A percentile compares a stretch with the other conserved stretches of the same genome.
These are phyloP conservation scores for Notothenia coriiceps DNA, from an alignment of 2,113 vertebrate species.

Conservation along the genomic window DNA sequence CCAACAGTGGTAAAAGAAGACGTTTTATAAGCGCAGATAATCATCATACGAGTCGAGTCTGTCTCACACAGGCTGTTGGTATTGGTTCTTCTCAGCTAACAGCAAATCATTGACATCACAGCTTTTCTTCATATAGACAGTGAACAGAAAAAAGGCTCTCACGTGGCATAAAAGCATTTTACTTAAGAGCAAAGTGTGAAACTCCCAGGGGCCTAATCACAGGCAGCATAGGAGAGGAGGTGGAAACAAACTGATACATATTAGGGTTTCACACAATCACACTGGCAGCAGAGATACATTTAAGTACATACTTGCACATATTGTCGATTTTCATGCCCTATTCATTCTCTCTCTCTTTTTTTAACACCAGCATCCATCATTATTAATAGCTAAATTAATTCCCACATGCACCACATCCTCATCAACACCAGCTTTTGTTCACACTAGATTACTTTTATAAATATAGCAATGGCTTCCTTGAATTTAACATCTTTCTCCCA, in stretches of 20 bases:
- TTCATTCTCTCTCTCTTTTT: neutral
- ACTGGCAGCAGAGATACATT: neutral
- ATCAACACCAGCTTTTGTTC: slow-evolving; percentile 65
- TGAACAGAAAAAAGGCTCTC: slow-evolving; percentile 47
- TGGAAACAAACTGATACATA: slow-evolving; percentile 40
- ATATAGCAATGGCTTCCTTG: slow-evolving; percentile 55
- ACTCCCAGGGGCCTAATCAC: slow-evolving; percentile 65
- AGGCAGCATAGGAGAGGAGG: slow-evolving; percentile 35
- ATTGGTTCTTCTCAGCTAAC: slow-evolving; percentile 69
- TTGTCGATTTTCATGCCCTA: slow-evolving; percentile 52
- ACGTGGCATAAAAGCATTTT: slow-evolving; percentile 39
- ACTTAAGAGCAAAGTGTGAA: slow-evolving; percentile 37
- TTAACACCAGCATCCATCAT: slow-evolving; percentile 53
- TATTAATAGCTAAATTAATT: slow-evolving; percentile 68
- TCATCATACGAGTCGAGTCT: slow-evolving; percentile 65
- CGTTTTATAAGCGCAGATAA: slow-evolving; percentile 50
- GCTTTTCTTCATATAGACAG: slow-evolving; percentile 54
- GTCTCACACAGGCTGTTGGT: slow-evolving; percentile 63
- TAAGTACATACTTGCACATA: slow-evolving; percentile 19
- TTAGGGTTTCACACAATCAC: slow-evolving; percentile 26
- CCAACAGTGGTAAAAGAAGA: slow-evolving; percentile 41
- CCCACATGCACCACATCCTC: slow-evolving; percentile 59
- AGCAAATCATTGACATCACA: slow-evolving; percentile 77
- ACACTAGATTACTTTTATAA: slow-evolving; percentile 69
- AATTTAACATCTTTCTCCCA: slow-evolving; percentile 66